phyloP scores from a whole-genome alignment of 2,113 vertebrate genomes.

The Platysternon megacephalum region DNA sequence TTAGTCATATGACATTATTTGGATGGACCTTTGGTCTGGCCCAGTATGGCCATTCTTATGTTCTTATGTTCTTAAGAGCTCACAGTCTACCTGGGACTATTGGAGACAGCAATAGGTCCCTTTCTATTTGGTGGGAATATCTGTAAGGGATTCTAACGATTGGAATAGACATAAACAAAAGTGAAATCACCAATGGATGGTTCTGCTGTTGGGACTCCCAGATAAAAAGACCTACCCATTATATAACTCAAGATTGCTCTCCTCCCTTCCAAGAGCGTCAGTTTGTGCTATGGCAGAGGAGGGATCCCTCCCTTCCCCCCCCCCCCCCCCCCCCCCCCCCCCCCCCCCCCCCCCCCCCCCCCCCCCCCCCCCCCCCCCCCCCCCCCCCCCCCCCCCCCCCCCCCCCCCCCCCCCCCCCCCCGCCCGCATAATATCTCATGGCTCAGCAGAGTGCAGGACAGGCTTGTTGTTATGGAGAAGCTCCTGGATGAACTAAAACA shows the following conservation, averaged over 20 bases:
- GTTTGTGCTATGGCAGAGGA: not conserved
- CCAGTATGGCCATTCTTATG: no score
- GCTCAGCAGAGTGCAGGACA: not conserved
- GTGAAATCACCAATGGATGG: not conserved
- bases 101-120: not conserved
- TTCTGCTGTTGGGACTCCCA: not conserved
- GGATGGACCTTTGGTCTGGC: no score
- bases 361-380: no score
- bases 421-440: no score
- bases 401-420: no score
- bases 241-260: not conserved
- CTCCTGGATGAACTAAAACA: fast-evolving
- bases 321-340: no score
- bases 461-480: not conserved
- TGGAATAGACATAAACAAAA: not conserved
- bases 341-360: no score
- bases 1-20: not conserved
- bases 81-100: not conserved
- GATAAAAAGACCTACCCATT: not conserved
- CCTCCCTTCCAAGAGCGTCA: fast-evolving
- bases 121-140: not conserved
- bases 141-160: not conserved
- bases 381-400: no score
- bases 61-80: not conserved
- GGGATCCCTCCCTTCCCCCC: not conserved